Evolutionary conservation across 1,140 invertebrate genomes (phyloP).

Genomic region (Globodera rostochiensis): DNA sequence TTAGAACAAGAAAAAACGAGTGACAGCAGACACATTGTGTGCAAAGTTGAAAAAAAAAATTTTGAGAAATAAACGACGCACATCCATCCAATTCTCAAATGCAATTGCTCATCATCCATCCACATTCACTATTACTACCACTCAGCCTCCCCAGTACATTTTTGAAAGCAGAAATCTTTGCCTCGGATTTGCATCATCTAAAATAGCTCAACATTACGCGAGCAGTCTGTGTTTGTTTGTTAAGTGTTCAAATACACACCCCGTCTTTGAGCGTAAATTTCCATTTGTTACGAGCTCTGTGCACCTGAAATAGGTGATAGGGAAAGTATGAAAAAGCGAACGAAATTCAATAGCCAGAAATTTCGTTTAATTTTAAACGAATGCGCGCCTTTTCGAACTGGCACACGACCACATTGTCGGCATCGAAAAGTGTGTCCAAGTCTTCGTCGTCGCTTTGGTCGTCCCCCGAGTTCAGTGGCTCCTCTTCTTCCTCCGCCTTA

Average conservation of each 20-base stretch:
- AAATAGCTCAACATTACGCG: not conserved
- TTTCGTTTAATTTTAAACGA: too few relatives aligned
- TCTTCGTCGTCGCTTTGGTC: conserved; percentile 94
- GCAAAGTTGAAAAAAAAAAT: not conserved
- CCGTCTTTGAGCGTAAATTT: conserved; percentile 79
- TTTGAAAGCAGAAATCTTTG: conserved; percentile 98
- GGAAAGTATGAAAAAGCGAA: too few relatives aligned
- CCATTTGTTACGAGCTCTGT: conserved; percentile 42
- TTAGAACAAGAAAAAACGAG: not conserved
- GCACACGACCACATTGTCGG: conserved; percentile 97
- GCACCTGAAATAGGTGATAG: conserved; percentile 14
- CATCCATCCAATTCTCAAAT: not conserved
- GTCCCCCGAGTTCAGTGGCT: conserved; percentile 91
- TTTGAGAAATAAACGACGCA: not conserved
- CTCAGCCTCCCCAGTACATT: conserved; percentile 96
- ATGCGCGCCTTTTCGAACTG: conserved; percentile 96
- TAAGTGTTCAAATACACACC: conserved; percentile 11
- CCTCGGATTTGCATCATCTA: conserved; percentile 96
- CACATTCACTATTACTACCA: conserved; percentile 69
- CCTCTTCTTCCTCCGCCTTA: conserved; percentile 69
- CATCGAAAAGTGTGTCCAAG: conserved; percentile 89
- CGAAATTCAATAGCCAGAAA: too few relatives aligned
- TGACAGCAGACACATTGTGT: not conserved
- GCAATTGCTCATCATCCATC: not conserved
- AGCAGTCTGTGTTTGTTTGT: not conserved